Base-by-base conservation (phyloP, 2,797 vertebrate species). In the Pseudochirops cupreus region DNA sequence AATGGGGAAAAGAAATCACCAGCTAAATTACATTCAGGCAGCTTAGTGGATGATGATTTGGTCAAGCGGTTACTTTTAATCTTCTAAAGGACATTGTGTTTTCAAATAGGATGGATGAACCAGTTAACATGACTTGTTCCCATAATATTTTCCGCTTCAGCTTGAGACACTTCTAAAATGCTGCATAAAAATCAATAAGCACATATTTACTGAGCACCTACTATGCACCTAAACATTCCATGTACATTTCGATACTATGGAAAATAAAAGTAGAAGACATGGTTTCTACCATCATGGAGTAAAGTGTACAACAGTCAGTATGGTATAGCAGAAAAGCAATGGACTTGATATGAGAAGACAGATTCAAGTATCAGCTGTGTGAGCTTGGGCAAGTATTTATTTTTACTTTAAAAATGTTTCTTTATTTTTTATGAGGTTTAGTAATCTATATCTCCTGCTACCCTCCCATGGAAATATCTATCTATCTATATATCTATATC, bases 11-110 rank as follows among this genome's bases (percentile, higher is more conserved):
- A 87, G 74, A 87, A 87, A 87, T 87, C 74, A 82, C 39, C 13
- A 82, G 74, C 39, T 82, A 46, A 87, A 87, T 87, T 87, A 87
- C 74, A 87, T 50, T 87, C 39, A 87, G 74, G 39, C 39, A 87
- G 74, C 39, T 87, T 87, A 87, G 74, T 87, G 74, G 74, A 87
- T 87, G 74, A 87, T 87, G 74, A 87, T 87, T 87, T 87, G 74
- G 74, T 87, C 74, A 87, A 87, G 74, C 24, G 21, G 39, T 87
- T 87, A 46, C 74, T 87, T 82, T 87, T 87, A 87, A 87, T 87
- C 74, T 87, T 39, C 74, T 82, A 50, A 87, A 87, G 74, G 74
- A 50, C 74, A 50, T 87, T 87, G 74, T 87, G 39, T 87, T 87
- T 87, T 87, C 74, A 87, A 50, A 50, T 39, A 87, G 74, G 39